Evolutionary conservation across 1,140 invertebrate species (phyloP).

Genomic region (Orius insidiosus): DNA sequence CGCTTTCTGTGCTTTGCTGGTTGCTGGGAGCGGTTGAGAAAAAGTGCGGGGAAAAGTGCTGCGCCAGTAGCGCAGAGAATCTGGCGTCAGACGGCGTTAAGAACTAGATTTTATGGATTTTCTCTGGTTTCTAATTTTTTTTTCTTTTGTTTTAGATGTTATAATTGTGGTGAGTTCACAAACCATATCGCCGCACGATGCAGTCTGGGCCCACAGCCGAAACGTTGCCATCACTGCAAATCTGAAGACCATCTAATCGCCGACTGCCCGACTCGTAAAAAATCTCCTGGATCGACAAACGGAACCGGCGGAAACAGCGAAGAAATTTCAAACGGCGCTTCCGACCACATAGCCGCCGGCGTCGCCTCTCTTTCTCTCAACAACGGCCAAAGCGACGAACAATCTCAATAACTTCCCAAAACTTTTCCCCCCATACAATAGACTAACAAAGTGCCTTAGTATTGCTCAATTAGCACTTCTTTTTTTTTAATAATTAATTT

Average conservation of each 20-base stretch:
- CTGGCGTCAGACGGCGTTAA: no score
- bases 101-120: slow-evolving; percentile 1
- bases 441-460: neutral
- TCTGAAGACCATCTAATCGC: slow-evolving; percentile 70
- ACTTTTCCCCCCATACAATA: neutral
- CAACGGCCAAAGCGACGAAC: slow-evolving; percentile 9
- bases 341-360: slow-evolving; percentile 13
- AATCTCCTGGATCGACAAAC: slow-evolving; percentile 19
- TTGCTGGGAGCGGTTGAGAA: no score
- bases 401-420: neutral
- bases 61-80: no score
- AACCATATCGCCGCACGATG: slow-evolving; percentile 82
- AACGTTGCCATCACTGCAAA: slow-evolving; percentile 76
- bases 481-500: neutral
- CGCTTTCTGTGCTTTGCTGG: no score
- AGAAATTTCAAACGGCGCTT: slow-evolving; percentile 8
- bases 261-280: slow-evolving; percentile 47
- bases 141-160: slow-evolving; percentile 41
- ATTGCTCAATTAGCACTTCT: no score
- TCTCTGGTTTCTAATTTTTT: neutral
- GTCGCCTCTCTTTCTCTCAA: slow-evolving; percentile 10
- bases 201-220: slow-evolving; percentile 65
- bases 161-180: slow-evolving; percentile 79
- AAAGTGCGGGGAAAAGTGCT: no score
- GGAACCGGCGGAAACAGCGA: slow-evolving; percentile 11